Conservation (phyloP, 2,113 vertebrate species). For the Rynchops niger region DNA sequence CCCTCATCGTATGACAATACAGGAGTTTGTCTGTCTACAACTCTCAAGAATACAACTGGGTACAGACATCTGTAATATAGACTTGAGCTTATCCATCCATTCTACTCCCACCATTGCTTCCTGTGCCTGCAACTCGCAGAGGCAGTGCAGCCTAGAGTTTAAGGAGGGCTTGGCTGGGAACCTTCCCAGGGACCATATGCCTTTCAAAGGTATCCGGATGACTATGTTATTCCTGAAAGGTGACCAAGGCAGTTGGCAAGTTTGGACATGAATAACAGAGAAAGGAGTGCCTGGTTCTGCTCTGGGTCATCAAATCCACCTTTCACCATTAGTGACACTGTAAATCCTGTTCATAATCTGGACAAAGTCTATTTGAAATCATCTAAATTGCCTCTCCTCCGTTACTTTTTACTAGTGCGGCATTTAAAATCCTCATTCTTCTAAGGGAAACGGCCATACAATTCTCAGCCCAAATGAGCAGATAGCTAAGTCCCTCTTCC, state of each 20-base stretch:
- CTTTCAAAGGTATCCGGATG: background rate
- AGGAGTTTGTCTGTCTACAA: background rate
- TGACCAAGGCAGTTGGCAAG: background rate
- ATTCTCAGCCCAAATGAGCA: background rate
- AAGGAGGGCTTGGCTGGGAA: background rate
- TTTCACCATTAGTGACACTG: background rate
- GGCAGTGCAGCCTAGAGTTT: background rate
- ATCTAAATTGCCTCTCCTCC: background rate
- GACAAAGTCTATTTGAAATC: background rate
- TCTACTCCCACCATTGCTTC: background rate
- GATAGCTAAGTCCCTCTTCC: background rate
- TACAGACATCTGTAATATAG: background rate
- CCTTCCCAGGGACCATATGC: background rate
- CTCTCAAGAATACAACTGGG: background rate
- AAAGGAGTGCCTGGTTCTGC: background rate
- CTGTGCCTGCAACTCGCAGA: background rate
- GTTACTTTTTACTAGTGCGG: background rate
- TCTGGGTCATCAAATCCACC: background rate
- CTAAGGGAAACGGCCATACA: background rate
- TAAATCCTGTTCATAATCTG: background rate
- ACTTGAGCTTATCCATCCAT: background rate
- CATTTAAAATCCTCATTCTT: background rate
- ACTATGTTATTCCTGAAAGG: background rate
- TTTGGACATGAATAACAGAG: background rate
- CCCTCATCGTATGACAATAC: background rate